Percentiles rank a stretch among this genome's conserved stretches.
These are phyloP conservation scores for Trypoxylus dichotomus DNA, from an alignment of 1,140 invertebrate species.

Conservation along the genomic window DNA sequence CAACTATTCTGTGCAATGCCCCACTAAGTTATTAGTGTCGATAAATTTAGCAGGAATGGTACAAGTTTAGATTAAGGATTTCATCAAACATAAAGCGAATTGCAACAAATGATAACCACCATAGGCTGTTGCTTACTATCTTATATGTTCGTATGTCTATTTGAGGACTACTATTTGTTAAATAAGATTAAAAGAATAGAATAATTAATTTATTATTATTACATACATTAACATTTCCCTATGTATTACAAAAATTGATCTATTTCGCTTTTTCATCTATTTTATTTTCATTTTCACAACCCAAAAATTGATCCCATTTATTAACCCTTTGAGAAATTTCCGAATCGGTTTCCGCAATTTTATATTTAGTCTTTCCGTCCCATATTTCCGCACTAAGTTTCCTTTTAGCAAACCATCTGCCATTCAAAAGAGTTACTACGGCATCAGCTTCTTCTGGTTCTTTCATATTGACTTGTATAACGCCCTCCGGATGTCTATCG, in stretches of 20 bases:
- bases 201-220: neutral
- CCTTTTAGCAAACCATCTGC: constrained; percentile 87
- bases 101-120: no score
- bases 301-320: constrained; percentile 88
- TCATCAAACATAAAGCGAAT: no score
- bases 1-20: no score
- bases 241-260: neutral
- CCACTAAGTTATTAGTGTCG: no score
- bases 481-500: constrained; percentile 93
- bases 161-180: no score
- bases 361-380: constrained; percentile 96
- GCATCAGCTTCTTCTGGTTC: constrained; percentile 88
- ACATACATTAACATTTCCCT: neutral
- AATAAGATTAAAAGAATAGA: no score
- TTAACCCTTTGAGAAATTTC: constrained; percentile 79
- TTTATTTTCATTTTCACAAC: constrained; percentile 55
- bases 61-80: no score
- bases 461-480: constrained; percentile 90
- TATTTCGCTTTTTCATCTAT: constrained; percentile 43
- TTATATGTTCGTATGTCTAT: no score
- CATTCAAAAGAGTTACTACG: constrained; percentile 86
- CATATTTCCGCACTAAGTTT: constrained; percentile 85
- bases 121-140: no score
- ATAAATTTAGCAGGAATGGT: no score
- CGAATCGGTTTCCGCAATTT: constrained; percentile 86